phyloP scores from a whole-genome alignment of 2,888 invertebrate genomes.

The Anthophora plumipes region DNA sequence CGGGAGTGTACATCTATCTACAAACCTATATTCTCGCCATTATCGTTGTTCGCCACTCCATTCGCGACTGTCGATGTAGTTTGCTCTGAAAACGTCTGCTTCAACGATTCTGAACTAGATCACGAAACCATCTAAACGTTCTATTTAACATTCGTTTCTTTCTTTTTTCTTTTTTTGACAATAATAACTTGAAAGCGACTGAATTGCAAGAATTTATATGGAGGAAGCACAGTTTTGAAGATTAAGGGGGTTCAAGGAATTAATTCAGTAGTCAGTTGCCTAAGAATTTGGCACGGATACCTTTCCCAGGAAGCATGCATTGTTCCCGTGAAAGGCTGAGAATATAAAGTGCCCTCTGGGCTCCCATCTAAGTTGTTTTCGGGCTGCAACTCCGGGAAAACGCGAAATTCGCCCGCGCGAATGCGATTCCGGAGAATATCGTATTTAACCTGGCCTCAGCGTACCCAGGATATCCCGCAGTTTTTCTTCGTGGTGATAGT shows the following conservation, averaged over 20 bases:
- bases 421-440: constrained; percentile 52
- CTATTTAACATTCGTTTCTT: neutral
- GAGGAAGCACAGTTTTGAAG: neutral
- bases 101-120: too few relatives aligned
- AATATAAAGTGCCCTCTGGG: constrained; percentile 20
- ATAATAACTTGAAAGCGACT: neutral
- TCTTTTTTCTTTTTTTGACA: neutral
- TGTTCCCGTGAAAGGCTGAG: constrained; percentile 11
- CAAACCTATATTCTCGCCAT: too few relatives aligned
- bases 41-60: too few relatives aligned
- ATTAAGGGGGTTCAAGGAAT: neutral
- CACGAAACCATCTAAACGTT: too few relatives aligned
- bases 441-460: constrained; percentile 29
- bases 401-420: constrained; percentile 45
- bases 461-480: constrained; percentile 20
- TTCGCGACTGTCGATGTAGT: too few relatives aligned
- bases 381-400: constrained; percentile 32
- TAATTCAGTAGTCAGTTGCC: constrained; percentile 10
- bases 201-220: neutral
- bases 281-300: constrained; percentile 14
- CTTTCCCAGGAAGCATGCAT: constrained; percentile 10
- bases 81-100: too few relatives aligned
- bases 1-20: too few relatives aligned
- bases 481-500: constrained; percentile 52
- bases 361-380: constrained; percentile 45